Base-by-base conservation (phyloP, 2,797 vertebrate genomes). In the Odontamblyopus lacepedii region DNA sequence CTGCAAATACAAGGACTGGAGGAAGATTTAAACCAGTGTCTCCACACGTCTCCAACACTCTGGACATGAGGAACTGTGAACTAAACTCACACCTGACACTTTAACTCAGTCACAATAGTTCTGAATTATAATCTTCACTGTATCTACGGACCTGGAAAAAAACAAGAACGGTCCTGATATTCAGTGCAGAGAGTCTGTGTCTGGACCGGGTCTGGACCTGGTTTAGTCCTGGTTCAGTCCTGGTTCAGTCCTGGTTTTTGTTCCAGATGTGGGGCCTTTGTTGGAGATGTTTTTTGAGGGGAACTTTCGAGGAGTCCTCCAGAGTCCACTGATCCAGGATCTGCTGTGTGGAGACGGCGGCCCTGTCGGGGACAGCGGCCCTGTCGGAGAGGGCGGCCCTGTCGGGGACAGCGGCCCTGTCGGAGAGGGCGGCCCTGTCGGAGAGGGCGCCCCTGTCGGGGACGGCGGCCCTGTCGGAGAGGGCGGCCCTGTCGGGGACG, bases 231-330 rank as follows among this genome's bases (percentile, higher is more conserved):
- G 50, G 51, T n/a, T 19, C 2, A 30, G 59, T 6, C 23, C n/a
- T 2, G n/a, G n/a, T 15, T 23, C 5, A 15, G 56, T 4, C 56
- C 26, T 6, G 50, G 5, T 18, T 48, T 48, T 16, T 48, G 44
- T 48, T 15, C 1, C 87, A 98, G 98, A 94, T 78, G 93, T 87
- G 19, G 91, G 90, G 60, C 79, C 89, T 3, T 86, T 97, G 78
- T 85, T 98, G 76, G 92, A 94, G 2, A 78, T 91, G 62, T 78
- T 98, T 67, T 85, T 97, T 78, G 91, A 95, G 62, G 96, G 96
- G 1, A 93, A 93, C 65, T 98, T 94, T 0, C 82, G 96, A 72
- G 91, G 88, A 0, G 87, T 98, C 50, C 91, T 99, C 79, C 90
- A 93, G 72, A 95, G 90, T 79, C 86, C 92, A 29, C 66, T 78